These are phyloP conservation scores for Lypha dubia DNA, from an alignment of 2,888 invertebrate genomes.

Conservation along the genomic window DNA sequence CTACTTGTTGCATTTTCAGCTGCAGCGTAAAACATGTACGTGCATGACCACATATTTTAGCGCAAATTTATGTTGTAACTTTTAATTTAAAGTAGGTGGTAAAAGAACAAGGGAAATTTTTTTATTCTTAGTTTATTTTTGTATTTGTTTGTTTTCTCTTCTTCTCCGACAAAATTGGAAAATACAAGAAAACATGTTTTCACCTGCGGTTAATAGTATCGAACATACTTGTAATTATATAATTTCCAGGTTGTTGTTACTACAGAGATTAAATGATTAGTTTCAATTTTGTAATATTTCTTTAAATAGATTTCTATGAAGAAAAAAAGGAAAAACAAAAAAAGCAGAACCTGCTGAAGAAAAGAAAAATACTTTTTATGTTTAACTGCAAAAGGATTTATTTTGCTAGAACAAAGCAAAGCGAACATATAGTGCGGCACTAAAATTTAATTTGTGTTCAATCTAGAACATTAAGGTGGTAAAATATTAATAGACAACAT, in stretches of 20 bases:
- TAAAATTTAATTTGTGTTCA: constrained; percentile 19
- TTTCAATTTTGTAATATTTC: constrained; percentile 24
- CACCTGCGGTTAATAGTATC: constrained; percentile 41
- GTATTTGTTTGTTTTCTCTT: no score
- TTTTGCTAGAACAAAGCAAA: background rate
- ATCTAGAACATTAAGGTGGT: constrained; percentile 9
- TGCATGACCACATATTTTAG: constrained; percentile 57
- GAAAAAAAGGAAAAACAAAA: background rate
- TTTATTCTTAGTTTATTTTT: no score
- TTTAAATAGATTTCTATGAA: constrained; percentile 11
- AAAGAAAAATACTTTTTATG: background rate
- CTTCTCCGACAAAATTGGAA: background rate
- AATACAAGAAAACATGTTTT: constrained; percentile 41
- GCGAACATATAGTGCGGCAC: constrained; percentile 11
- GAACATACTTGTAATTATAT: constrained; percentile 60
- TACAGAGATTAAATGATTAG: constrained; percentile 47
- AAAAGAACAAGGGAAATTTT: constrained; percentile 44
- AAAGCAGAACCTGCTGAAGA: no score
- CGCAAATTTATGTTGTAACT: constrained; percentile 54
- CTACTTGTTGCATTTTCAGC: constrained; percentile 31
- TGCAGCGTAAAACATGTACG: constrained; percentile 36
- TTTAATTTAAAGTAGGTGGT: constrained; percentile 67
- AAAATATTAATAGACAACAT: background rate
- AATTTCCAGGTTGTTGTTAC: constrained; percentile 37
- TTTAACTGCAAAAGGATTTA: constrained; percentile 9